phyloP scores from a whole-genome alignment of 2,888 invertebrate species.

The Netelia virgata region DNA sequence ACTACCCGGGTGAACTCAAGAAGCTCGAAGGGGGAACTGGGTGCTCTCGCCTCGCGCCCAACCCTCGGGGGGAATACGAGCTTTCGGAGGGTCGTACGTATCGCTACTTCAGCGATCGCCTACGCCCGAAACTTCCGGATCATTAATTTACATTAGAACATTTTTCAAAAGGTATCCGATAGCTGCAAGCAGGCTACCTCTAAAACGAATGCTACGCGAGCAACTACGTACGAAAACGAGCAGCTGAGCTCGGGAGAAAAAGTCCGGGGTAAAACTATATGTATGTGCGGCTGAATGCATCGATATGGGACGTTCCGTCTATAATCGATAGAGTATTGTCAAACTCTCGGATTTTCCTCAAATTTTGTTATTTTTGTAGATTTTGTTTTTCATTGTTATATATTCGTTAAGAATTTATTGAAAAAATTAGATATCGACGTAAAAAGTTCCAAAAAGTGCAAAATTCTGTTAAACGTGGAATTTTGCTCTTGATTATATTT shows the following conservation, averaged over 20 bases:
- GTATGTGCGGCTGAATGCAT: neutral
- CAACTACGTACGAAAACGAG: slow-evolving; percentile 20
- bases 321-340: too few relatives aligned
- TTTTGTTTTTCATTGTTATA: too few relatives aligned
- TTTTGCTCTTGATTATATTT: too few relatives aligned
- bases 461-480: too few relatives aligned
- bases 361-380: too few relatives aligned
- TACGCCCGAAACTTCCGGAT: slow-evolving; percentile 77
- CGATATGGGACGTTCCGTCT: neutral
- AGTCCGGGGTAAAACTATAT: slow-evolving; percentile 28
- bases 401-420: too few relatives aligned
- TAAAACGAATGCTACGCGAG: slow-evolving; percentile 48
- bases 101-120: slow-evolving; percentile 71
- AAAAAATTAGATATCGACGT: too few relatives aligned
- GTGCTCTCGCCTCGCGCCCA: slow-evolving; percentile 36
- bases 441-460: too few relatives aligned
- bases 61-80: slow-evolving; percentile 53
- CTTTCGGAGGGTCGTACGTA: slow-evolving; percentile 56
- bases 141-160: slow-evolving; percentile 82
- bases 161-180: slow-evolving; percentile 77
- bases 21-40: neutral
- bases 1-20: neutral
- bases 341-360: too few relatives aligned
- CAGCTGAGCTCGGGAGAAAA: slow-evolving; percentile 54
- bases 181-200: slow-evolving; percentile 57